These are phyloP conservation scores for Xestia ashworthii DNA, from an alignment of 2,888 invertebrate species.

Conservation along the genomic window DNA sequence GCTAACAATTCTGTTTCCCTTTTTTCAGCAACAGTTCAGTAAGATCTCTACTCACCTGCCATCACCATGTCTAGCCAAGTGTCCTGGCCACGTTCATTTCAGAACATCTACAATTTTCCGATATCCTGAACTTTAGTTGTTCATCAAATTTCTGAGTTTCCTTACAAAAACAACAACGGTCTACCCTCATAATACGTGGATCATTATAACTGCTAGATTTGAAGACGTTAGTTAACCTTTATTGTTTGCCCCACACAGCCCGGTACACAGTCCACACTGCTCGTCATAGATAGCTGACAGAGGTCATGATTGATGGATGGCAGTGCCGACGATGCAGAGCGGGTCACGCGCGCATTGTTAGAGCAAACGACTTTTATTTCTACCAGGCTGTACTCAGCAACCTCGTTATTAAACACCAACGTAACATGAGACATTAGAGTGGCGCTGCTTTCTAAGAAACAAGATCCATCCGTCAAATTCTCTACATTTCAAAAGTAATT, in stretches of 20 bases:
- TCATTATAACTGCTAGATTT: background rate
- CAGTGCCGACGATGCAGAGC: slow-evolving; percentile 19
- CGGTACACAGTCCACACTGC: slow-evolving; percentile 6
- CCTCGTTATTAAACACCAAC: background rate
- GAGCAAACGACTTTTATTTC: slow-evolving; percentile 10
- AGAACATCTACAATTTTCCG: background rate
- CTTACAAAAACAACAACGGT: background rate
- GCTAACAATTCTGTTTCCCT: background rate
- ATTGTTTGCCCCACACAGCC: background rate
- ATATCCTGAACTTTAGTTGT: background rate
- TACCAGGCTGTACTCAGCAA: slow-evolving; percentile 3
- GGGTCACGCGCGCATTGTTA: slow-evolving; percentile 10
- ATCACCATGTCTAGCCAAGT: background rate
- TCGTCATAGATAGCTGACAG: slow-evolving; percentile 55
- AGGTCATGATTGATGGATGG: slow-evolving; percentile 61
- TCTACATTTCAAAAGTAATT: background rate
- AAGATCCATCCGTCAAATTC: background rate
- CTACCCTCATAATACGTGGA: background rate
- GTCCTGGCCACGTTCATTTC: background rate
- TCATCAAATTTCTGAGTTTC: background rate
- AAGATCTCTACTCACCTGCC: background rate
- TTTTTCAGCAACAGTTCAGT: background rate
- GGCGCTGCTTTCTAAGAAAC: background rate
- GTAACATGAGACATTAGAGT: background rate
- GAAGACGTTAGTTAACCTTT: background rate